Evolutionary conservation across 37 sponge, comb jelly and placozoan genomes (phyloP).

Genomic region (Diacarnus erythraeanus): DNA sequence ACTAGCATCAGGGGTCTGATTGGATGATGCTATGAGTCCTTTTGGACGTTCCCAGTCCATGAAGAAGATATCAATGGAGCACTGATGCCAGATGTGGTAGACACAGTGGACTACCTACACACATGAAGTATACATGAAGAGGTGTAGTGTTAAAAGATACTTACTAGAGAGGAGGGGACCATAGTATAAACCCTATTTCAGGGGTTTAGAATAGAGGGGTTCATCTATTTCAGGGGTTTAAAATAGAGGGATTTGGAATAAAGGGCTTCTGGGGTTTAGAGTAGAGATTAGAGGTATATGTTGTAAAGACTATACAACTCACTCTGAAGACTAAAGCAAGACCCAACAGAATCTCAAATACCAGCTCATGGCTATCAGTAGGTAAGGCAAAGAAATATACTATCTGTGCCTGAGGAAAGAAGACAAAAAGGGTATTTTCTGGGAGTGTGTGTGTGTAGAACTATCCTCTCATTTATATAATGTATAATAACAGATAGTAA

Average conservation of each 20-base stretch:
- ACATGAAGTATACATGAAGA: neutral
- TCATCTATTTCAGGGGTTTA: too few species aligned
- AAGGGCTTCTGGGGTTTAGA: too few species aligned
- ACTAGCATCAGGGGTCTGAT: neutral
- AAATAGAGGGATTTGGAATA: too few species aligned
- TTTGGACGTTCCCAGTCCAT: conserved; percentile 96
- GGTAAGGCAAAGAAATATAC: conserved; percentile 42
- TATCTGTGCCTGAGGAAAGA: conserved; percentile 23
- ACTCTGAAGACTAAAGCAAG: conserved; percentile 41
- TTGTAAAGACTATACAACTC: neutral
- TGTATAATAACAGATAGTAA: neutral
- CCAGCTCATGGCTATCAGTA: conserved; percentile 29
- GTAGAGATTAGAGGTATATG: too few species aligned
- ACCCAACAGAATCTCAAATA: conserved; percentile 30
- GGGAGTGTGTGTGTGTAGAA: neutral
- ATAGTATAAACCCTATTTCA: too few species aligned
- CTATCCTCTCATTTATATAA: neutral
- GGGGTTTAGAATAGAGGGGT: too few species aligned
- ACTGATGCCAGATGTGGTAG: conserved; percentile 72
- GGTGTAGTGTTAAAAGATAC: too few species aligned
- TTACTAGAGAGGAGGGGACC: too few species aligned
- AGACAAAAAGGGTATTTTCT: neutral
- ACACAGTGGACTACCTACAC: conserved; percentile 43
- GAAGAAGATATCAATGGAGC: conserved; percentile 81
- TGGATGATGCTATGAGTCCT: conserved; percentile 16